Evolutionary conservation across 2,797 vertebrate species (phyloP).

Genomic region (Danionella dracula): DNA sequence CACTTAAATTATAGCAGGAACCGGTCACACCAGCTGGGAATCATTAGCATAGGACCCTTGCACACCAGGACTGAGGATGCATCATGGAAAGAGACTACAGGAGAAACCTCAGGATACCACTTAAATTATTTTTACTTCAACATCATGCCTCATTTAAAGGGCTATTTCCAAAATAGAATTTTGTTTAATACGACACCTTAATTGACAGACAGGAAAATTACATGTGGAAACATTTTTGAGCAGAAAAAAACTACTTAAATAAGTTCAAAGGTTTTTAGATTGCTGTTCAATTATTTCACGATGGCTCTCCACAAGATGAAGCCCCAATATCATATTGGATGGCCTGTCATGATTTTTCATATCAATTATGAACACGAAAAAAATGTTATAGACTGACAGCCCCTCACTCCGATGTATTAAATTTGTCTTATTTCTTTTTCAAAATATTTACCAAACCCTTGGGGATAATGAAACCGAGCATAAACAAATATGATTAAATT

Average conservation of each 20-base stretch:
- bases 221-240: constrained; percentile 9
- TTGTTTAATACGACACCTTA: constrained; percentile 13
- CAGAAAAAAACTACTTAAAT: constrained; percentile 26
- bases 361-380: constrained; percentile 35
- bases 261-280: constrained; percentile 16
- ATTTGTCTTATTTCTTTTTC: constrained; percentile 9
- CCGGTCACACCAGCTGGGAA: constrained; percentile 93
- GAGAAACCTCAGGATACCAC: constrained; percentile 29
- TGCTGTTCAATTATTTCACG: constrained; percentile 24
- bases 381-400: constrained; percentile 18
- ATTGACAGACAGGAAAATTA: constrained; percentile 33
- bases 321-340: constrained; percentile 15
- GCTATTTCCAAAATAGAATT: not conserved
- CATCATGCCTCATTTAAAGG: constrained; percentile 1
- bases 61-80: constrained; percentile 47
- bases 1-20: constrained; percentile 94
- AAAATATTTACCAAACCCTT: constrained; percentile 33
- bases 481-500: constrained; percentile 20
- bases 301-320: not conserved
- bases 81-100: constrained; percentile 42
- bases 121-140: not conserved
- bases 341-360: constrained; percentile 11
- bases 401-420: constrained; percentile 17
- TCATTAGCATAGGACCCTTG: constrained; percentile 72
- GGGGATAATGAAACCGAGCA: constrained; percentile 17